Percentiles rank a stretch among this genome's conserved stretches.
These are phyloP conservation scores for Pelmatolapia mariae DNA, from an alignment of 2,113 vertebrate species.

Conservation along the genomic window DNA sequence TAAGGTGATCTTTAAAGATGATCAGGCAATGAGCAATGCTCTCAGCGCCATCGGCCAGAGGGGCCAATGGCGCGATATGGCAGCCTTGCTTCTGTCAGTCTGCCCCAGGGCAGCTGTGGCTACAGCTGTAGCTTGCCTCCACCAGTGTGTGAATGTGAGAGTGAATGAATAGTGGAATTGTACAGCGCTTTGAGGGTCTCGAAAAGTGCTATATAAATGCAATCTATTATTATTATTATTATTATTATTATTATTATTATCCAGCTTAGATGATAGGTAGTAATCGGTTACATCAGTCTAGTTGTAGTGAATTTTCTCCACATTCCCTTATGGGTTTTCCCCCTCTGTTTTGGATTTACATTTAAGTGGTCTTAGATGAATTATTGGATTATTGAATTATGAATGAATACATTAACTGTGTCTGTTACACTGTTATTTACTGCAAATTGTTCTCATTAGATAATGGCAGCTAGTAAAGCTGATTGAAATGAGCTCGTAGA, in stretches of 20 bases:
- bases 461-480: not conserved
- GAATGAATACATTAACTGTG: not conserved
- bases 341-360: not conserved
- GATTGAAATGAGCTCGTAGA: not conserved
- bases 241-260: not conserved
- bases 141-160: not conserved
- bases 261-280: not conserved
- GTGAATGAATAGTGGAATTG: not conserved
- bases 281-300: not conserved
- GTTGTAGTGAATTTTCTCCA: not conserved
- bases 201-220: not conserved
- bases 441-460: not conserved
- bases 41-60: not conserved
- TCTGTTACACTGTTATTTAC: not conserved
- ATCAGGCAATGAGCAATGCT: not conserved
- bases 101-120: not conserved
- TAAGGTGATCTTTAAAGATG: not conserved
- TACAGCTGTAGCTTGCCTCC: not conserved
- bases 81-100: not conserved
- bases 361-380: not conserved
- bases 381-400: not conserved
- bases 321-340: not conserved
- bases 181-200: not conserved
- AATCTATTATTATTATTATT: not conserved
- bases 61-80: not conserved